These are phyloP conservation scores for Halcyon senegalensis DNA, from an alignment of 2,113 vertebrate genomes.

Conservation along the genomic window DNA sequence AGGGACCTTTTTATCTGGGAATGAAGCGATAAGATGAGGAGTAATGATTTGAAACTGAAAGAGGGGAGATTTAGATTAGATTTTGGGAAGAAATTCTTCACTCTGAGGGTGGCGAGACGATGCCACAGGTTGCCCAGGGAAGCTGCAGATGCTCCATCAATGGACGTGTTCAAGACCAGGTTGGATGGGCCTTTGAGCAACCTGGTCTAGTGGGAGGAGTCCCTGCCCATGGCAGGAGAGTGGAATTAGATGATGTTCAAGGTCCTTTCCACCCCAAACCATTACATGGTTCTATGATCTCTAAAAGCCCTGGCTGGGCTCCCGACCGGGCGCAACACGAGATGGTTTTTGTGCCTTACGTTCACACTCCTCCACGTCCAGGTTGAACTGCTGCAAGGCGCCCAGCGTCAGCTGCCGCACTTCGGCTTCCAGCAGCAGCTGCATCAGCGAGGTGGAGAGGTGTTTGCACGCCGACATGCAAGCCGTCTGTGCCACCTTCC, in stretches of 20 bases:
- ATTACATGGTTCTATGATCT: neutral
- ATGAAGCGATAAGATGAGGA: neutral
- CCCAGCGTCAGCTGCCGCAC: conserved; percentile 93
- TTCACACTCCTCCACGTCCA: conserved; percentile 94
- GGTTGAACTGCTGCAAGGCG: conserved; percentile 92
- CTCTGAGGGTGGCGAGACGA: neutral
- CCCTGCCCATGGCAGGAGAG: neutral
- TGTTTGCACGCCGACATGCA: conserved; percentile 99
- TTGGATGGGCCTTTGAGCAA: neutral
- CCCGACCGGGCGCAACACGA: accelerated
- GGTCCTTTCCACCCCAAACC: neutral
- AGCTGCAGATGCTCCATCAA: neutral
- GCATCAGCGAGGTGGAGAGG: conserved; percentile 91
- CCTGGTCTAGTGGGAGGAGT: neutral
- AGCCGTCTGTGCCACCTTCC: conserved; percentile 96
- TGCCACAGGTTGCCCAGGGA: neutral
- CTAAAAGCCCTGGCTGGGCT: neutral
- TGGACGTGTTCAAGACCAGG: neutral
- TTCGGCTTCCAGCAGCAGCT: conserved; percentile 91
- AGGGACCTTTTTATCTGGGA: neutral
- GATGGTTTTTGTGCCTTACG: conserved; percentile 78
- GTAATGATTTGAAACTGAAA: neutral
- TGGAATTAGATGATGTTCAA: neutral
- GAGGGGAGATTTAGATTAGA: neutral
- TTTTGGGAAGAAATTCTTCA: neutral